Conservation (phyloP, 2,797 vertebrate genomes). For the Phyllotis vaccarum region DNA sequence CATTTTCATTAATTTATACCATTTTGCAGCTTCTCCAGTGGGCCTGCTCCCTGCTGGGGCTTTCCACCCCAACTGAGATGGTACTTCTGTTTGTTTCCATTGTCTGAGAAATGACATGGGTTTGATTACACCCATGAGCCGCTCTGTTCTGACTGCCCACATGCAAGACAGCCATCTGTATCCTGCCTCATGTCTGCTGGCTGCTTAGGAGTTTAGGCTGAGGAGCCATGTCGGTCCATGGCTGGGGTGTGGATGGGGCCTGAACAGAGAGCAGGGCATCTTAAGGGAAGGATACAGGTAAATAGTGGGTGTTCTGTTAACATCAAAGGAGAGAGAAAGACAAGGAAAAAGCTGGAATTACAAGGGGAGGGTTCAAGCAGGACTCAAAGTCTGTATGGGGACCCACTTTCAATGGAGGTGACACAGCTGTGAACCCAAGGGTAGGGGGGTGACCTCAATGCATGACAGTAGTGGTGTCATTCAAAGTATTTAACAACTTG, state of each 20-base stretch:
- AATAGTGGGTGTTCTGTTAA: neutral
- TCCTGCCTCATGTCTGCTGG: neutral
- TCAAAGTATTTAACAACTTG: neutral
- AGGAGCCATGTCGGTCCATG: neutral
- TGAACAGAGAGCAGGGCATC: neutral
- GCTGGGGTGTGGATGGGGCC: neutral
- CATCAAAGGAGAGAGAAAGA: neutral
- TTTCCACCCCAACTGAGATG: slow-evolving; percentile 66
- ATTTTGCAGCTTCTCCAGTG: slow-evolving; percentile 72
- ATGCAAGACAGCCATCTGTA: slow-evolving; percentile 62
- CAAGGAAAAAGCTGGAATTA: neutral
- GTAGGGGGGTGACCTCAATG: neutral
- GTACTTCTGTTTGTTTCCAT: slow-evolving; percentile 82
- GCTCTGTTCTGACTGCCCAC: slow-evolving; percentile 67
- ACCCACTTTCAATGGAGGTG: neutral
- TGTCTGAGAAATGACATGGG: slow-evolving; percentile 74
- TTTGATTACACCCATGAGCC: slow-evolving; percentile 77
- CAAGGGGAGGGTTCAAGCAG: neutral
- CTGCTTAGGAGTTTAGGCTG: neutral
- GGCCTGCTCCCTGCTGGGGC: slow-evolving; percentile 71
- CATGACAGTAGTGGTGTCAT: too few species aligned
- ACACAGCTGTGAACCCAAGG: neutral
- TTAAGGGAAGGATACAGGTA: neutral
- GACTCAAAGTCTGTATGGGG: neutral
- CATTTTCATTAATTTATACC: slow-evolving; percentile 57